phyloP scores from a whole-genome alignment of 2,888 invertebrate species.

The Epistrophe eligans region DNA sequence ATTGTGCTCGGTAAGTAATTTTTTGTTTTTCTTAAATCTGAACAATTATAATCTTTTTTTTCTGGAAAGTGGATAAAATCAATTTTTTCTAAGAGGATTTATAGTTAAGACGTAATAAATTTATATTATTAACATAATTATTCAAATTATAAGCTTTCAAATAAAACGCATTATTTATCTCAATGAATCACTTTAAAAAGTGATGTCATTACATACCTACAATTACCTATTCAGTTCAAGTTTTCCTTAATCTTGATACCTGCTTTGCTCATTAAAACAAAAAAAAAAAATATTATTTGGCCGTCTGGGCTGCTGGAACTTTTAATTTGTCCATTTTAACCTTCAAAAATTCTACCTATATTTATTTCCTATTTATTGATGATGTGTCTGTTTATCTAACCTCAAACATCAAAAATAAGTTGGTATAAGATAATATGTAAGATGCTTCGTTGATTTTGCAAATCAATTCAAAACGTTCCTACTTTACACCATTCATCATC shows the following conservation, averaged over 20 bases:
- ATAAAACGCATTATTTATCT: neutral
- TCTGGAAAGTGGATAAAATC: too few relatives aligned
- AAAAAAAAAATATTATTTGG: neutral
- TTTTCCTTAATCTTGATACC: neutral
- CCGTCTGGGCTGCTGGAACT: neutral
- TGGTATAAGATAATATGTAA: neutral
- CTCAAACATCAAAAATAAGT: neutral
- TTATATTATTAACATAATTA: too few relatives aligned
- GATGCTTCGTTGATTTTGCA: constrained; percentile 33
- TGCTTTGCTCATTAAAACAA: neutral
- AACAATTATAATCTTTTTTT: too few relatives aligned
- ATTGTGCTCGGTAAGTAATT: constrained; percentile 88
- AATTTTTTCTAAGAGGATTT: too few relatives aligned
- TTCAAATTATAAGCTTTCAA: too few relatives aligned
- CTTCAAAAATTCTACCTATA: neutral
- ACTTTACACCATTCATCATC: neutral
- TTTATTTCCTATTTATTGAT: too few relatives aligned
- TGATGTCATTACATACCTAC: constrained; percentile 63
- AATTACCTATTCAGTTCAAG: too few relatives aligned
- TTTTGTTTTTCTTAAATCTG: neutral
- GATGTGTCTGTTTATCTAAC: too few relatives aligned
- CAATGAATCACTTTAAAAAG: constrained; percentile 32
- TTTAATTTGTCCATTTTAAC: neutral
- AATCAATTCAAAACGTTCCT: constrained; percentile 13
- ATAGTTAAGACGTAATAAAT: too few relatives aligned